These are phyloP conservation scores for Pseudanteris insignis DNA, from an alignment of 2,888 invertebrate species.

Conservation along the genomic window DNA sequence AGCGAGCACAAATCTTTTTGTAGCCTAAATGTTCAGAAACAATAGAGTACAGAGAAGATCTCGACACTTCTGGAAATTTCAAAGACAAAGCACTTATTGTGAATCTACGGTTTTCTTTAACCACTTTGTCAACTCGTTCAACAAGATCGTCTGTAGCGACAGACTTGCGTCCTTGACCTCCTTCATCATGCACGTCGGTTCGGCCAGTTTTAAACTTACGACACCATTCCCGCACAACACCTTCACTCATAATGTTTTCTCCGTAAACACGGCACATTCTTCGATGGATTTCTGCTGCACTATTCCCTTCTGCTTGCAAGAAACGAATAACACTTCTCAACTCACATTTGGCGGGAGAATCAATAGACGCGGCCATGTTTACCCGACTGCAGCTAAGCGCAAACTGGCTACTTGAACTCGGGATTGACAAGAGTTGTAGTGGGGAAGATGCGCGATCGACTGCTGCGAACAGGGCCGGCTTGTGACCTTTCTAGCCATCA, in stretches of 20 bases:
- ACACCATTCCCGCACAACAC: slow-evolving; percentile 5
- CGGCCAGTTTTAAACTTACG: slow-evolving; percentile 12
- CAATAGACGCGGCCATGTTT: background rate
- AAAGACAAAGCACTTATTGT: slow-evolving; percentile 1
- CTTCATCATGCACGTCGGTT: slow-evolving; percentile 17
- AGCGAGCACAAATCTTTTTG: slow-evolving; percentile 5
- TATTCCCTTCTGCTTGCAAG: background rate
- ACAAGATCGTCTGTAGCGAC: slow-evolving; percentile 9
- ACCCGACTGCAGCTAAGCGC: too few species aligned
- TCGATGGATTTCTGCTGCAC: slow-evolving; percentile 1
- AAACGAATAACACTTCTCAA: slow-evolving; percentile 4
- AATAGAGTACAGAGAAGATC: background rate
- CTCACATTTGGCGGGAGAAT: slow-evolving; percentile 3
- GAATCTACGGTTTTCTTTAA: slow-evolving; percentile 9
- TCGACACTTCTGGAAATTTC: slow-evolving; percentile 6
- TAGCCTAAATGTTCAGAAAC: slow-evolving; percentile 1
- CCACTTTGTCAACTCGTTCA: slow-evolving; percentile 1
- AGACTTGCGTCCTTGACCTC: slow-evolving; percentile 9
- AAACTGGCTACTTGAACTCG: too few species aligned
- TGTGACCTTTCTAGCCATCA: too few species aligned
- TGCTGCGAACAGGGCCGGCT: too few species aligned
- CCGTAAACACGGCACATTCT: slow-evolving; percentile 9
- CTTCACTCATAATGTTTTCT: background rate
- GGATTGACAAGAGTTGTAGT: too few species aligned
- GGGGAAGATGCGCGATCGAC: too few species aligned